Conservation (phyloP, 2,113 vertebrate species). For the Percina caprodes region DNA sequence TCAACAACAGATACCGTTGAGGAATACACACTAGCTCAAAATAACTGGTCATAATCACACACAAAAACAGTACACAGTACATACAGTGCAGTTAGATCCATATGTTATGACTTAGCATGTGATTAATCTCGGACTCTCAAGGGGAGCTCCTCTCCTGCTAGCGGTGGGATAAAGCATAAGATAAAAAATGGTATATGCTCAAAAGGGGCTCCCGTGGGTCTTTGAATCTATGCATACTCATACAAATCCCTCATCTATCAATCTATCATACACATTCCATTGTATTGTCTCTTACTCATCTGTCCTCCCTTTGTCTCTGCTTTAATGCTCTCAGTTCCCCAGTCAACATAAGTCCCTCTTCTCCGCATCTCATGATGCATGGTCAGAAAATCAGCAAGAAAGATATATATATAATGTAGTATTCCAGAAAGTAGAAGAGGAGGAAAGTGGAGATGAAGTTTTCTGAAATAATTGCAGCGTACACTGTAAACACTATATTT, state of each 20-base stretch:
- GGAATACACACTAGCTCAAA: background rate
- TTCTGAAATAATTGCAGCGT: background rate
- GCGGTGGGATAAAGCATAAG: constrained; percentile 30
- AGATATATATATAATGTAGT: background rate
- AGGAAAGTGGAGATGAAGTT: background rate
- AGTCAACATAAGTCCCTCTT: constrained; percentile 5
- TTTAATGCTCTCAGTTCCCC: constrained; percentile 17
- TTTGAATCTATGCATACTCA: constrained; percentile 53
- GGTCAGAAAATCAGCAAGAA: constrained; percentile 24
- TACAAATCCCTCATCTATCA: constrained; percentile 60
- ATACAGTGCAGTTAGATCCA: constrained; percentile 30
- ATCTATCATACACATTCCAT: constrained; percentile 41
- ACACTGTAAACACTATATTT: background rate
- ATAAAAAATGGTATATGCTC: constrained; percentile 33
- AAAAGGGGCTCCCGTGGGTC: constrained; percentile 50
- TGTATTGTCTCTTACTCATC: constrained; percentile 52
- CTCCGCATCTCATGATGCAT: constrained; percentile 22
- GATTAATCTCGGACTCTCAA: constrained; percentile 68
- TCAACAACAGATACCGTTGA: background rate
- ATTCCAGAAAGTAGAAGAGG: too few species aligned
- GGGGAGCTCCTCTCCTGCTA: constrained; percentile 43
- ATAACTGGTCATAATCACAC: background rate
- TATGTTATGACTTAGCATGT: constrained; percentile 58
- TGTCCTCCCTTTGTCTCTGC: constrained; percentile 31
- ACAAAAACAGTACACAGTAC: constrained; percentile 13